Conservation (phyloP, 2,888 invertebrate genomes). For the Sinodicranocentrus sp. region DNA sequence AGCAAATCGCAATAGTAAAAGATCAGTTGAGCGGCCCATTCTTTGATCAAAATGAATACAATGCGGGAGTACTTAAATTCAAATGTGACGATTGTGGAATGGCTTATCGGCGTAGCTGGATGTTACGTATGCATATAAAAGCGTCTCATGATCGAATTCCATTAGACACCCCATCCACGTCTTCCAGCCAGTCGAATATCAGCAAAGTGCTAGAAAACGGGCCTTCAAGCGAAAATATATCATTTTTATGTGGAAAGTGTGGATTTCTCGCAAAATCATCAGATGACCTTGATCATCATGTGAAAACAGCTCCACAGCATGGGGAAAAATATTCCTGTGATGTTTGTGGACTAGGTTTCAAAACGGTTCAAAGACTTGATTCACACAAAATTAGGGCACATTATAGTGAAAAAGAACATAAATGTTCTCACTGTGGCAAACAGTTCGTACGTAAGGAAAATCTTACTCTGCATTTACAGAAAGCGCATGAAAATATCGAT, state of each 20-base stretch:
- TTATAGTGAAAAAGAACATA: not conserved
- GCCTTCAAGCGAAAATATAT: no score
- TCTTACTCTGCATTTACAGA: not conserved
- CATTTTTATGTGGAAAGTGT: not conserved
- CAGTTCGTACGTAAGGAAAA: not conserved
- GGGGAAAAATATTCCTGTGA: not conserved
- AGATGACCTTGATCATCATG: not conserved
- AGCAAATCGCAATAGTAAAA: no score
- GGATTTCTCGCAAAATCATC: not conserved
- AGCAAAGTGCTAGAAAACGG: no score
- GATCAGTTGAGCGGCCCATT: no score
- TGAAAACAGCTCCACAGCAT: not conserved
- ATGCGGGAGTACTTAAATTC: no score
- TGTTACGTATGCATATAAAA: not conserved
- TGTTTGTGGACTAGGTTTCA: not conserved
- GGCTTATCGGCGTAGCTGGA: not conserved
- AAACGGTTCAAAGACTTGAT: not conserved
- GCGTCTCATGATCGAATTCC: not conserved
- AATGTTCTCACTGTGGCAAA: not conserved
- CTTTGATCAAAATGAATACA: no score
- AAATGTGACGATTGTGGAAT: not conserved
- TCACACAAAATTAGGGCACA: not conserved
- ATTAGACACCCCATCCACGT: not conserved
- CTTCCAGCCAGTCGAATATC: no score
- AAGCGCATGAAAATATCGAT: not conserved